A percentile compares a stretch with the other conserved stretches of the same genome.
phyloP scores from a whole-genome alignment of 2,113 vertebrate species.

The Ploceus nigricollis region DNA sequence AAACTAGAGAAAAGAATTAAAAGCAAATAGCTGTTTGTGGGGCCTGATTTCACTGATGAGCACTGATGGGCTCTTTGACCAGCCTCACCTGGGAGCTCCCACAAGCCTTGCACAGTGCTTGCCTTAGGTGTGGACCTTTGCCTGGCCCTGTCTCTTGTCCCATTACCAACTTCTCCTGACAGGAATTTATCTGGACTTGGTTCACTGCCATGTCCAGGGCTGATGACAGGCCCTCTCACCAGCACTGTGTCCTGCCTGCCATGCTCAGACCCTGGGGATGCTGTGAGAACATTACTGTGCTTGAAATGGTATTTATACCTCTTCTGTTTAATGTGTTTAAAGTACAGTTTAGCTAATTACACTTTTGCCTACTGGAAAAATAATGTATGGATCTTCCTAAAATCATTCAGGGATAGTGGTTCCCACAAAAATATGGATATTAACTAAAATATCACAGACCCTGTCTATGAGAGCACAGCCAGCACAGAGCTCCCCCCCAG shows the following conservation, averaged over 20 bases:
- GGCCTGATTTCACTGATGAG: not conserved
- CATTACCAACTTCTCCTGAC: rapidly evolving
- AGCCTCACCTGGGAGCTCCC: not conserved
- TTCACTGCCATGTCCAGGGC: rapidly evolving
- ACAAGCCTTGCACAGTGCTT: not conserved
- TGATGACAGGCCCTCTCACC: not conserved
- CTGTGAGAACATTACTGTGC: not conserved
- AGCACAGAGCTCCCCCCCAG: rapidly evolving
- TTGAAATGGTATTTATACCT: not conserved
- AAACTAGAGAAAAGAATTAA: not conserved
- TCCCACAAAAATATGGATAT: not conserved
- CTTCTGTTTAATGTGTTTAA: not conserved
- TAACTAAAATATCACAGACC: not conserved
- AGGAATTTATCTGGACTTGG: not conserved
- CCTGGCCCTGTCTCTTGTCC: not conserved
- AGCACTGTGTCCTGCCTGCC: not conserved
- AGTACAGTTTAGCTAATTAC: conserved; percentile 19
- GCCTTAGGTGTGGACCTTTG: too few species aligned
- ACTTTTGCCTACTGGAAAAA: conserved; percentile 45
- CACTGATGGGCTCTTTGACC: not conserved
- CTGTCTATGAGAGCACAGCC: rapidly evolving
- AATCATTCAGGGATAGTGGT: conserved; percentile 23
- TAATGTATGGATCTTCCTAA: conserved; percentile 23
- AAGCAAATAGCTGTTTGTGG: not conserved
- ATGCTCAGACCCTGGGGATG: not conserved